Evolutionary conservation across 2,888 invertebrate species (phyloP).

Genomic region (Eubasilissa splendida): DNA sequence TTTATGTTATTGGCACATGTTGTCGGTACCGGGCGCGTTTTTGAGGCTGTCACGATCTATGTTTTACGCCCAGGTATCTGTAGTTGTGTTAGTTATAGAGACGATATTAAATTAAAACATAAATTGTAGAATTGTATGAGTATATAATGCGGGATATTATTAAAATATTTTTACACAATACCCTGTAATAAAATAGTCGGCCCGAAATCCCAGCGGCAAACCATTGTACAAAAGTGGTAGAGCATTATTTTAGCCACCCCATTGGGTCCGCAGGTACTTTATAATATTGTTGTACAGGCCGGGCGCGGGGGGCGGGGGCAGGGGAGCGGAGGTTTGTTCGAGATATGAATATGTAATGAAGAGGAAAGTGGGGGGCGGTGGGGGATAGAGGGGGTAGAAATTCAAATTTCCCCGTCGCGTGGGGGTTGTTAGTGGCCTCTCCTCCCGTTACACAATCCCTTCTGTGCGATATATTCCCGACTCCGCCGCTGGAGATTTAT

Average conservation of each 20-base stretch:
- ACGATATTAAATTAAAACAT: no score
- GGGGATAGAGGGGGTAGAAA: slow-evolving; percentile 19
- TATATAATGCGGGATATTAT: no score
- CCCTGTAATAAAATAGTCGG: no score
- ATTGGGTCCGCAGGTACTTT: slow-evolving; percentile 24
- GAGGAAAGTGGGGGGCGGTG: slow-evolving; percentile 34
- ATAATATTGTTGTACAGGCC: slow-evolving; percentile 21
- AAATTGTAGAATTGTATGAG: no score
- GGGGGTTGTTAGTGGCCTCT: slow-evolving; percentile 15
- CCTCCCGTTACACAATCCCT: slow-evolving; percentile 3
- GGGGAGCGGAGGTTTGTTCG: slow-evolving; percentile 37
- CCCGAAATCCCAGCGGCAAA: no score
- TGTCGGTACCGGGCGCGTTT: no score
- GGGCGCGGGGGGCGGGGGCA: slow-evolving; percentile 5
- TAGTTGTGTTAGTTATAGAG: no score
- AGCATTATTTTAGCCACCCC: slow-evolving; percentile 21
- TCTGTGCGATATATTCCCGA: slow-evolving; percentile 1
- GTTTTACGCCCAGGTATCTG: no score
- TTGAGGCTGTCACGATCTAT: no score
- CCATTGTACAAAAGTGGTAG: not conserved
- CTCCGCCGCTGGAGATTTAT: not conserved
- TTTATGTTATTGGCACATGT: no score
- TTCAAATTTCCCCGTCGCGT: slow-evolving; percentile 46
- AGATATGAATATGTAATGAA: slow-evolving; percentile 57
- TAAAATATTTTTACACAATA: no score